A percentile compares a stretch with the other conserved stretches of the same genome.
These are phyloP conservation scores for Campaea margaritaria DNA, from an alignment of 2,888 invertebrate species.

Conservation along the genomic window DNA sequence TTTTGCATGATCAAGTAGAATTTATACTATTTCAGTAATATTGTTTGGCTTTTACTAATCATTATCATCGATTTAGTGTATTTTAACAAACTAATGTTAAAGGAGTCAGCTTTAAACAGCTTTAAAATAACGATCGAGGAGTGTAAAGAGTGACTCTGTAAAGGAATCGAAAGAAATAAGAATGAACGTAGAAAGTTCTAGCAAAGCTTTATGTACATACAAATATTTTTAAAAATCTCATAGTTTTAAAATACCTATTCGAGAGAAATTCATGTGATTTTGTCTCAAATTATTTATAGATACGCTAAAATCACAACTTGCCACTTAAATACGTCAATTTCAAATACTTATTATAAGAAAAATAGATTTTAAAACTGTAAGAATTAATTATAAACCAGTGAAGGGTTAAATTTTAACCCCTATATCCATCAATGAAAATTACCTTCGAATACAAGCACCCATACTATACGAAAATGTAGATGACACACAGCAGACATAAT, in stretches of 20 bases:
- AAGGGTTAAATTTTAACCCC: no score
- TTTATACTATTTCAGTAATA: neutral
- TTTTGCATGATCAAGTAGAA: neutral
- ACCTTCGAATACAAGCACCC: no score
- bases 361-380: neutral
- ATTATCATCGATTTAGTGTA: neutral
- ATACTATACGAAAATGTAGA: no score
- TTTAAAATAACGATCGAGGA: neutral
- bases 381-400: no score
- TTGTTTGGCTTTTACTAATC: neutral
- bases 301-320: constrained; percentile 11
- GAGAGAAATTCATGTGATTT: constrained; percentile 60
- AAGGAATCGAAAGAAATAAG: constrained; percentile 7
- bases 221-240: constrained; percentile 1
- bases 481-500: no score
- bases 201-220: constrained; percentile 9
- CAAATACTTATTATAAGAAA: constrained; percentile 6
- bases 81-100: neutral
- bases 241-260: constrained; percentile 10
- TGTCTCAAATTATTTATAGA: constrained; percentile 45
- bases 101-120: neutral
- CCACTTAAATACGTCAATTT: constrained; percentile 15
- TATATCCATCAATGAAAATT: no score
- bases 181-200: constrained; percentile 5
- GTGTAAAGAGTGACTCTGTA: no score